Base-by-base conservation (phyloP, 1,140 invertebrate genomes). In the Drosophila parvula region DNA sequence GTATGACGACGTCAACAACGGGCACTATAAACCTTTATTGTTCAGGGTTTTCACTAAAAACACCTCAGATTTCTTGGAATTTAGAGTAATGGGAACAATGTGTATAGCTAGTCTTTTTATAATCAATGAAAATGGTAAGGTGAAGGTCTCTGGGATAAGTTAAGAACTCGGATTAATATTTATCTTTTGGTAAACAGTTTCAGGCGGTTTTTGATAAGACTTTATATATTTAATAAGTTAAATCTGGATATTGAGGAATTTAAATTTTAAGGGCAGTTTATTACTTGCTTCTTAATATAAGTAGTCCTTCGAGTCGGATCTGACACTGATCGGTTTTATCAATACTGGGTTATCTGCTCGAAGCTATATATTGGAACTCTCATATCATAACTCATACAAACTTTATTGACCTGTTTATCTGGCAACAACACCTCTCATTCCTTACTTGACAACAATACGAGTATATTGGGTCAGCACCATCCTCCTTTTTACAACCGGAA, bases 331-430 rank as follows among this genome's bases (percentile, higher is more conserved):
- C 22, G 22, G 3, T 22, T 22, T n/a, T n/a, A n/a, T n/a, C n/a
- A n/a, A n/a, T n/a, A n/a, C 22, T 22, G 14, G 47, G n/a, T 30
- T 12, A 4, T 11, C 10, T 50, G 28, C 28, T 11, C 0, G 0
- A 22, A 22, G 9, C 4, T 36, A 22, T 36, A 53, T 5, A 36
- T 14, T 14, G 12, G 4, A 53, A 22, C 11, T 14, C 7, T 55
- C 3, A 18, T 50, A n/a, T 32, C 7, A 18, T 18, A 40, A 22
- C 22, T 22, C 22, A 22, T 22, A 22, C 1, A 22, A 12, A 64
- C 40, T 47, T 61, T 67, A 67, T 32, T 62, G 45, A 63, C 36
- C 3, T 18, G 30, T 18, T 68, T 62, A 68, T 62, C 64, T 18
- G 27, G 6, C 6, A 30, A 28, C 30, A 59, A 28, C 30, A 59